Percentiles rank a stretch among this genome's conserved stretches.
phyloP scores from a whole-genome alignment of 2,113 vertebrate species.

The Burhinus oedicnemus region DNA sequence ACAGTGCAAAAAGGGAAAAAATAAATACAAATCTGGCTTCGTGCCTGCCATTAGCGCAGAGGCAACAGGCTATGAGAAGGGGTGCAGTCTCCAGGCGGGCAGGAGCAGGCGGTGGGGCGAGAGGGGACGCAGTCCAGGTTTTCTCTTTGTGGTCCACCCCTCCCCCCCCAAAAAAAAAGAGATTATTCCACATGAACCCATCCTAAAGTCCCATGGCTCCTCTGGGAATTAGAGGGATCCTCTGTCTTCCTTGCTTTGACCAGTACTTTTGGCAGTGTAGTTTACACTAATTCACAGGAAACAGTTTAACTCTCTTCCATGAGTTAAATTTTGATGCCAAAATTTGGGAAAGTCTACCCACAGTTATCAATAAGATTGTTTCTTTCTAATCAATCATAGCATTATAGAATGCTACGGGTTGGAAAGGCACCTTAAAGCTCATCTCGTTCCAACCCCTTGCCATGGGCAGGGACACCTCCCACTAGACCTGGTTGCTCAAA shows the following conservation, averaged over 20 bases:
- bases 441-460: too few relatives aligned
- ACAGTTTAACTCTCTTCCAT: accelerated
- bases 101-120: accelerated
- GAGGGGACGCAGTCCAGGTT: accelerated
- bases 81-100: neutral
- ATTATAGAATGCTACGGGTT: too few relatives aligned
- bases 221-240: neutral
- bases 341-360: neutral
- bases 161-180: too few relatives aligned
- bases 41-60: neutral
- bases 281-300: accelerated
- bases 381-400: neutral
- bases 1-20: neutral
- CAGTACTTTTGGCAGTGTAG: neutral
- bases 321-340: neutral
- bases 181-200: neutral
- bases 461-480: too few relatives aligned
- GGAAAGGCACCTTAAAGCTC: too few relatives aligned
- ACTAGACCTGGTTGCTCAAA: too few relatives aligned
- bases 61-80: accelerated
- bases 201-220: too few relatives aligned
- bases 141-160: neutral
- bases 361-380: neutral
- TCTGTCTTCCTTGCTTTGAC: neutral
- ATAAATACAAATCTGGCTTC: neutral